phyloP scores from a whole-genome alignment of 2,888 invertebrate species.

The Dascillus cervinus region DNA sequence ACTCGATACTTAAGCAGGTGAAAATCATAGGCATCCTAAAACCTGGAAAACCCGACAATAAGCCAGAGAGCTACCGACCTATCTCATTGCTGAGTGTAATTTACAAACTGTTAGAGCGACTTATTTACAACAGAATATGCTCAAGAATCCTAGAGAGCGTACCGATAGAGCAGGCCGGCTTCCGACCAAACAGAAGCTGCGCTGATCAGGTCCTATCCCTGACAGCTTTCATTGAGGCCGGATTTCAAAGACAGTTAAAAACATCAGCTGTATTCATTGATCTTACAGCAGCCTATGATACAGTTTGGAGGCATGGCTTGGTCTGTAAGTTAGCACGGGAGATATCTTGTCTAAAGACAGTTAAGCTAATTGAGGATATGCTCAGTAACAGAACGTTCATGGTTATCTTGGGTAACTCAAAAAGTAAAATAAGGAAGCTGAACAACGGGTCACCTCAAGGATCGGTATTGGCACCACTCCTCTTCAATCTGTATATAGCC shows the following conservation, averaged over 20 bases:
- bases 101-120: conserved; percentile 6
- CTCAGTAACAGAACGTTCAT: too few relatives aligned
- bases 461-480: too few relatives aligned
- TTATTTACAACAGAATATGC: conserved; percentile 15
- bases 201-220: conserved; percentile 16
- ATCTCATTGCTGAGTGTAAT: conserved; percentile 1
- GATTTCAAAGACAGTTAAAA: conserved; percentile 16
- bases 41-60: conserved; percentile 7
- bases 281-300: too few relatives aligned
- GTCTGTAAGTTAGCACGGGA: too few relatives aligned
- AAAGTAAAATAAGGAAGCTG: too few relatives aligned
- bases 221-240: conserved; percentile 16
- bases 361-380: too few relatives aligned
- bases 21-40: conserved; percentile 11
- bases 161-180: conserved; percentile 14
- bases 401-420: too few relatives aligned
- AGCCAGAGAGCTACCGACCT: conserved; percentile 1
- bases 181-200: conserved; percentile 14
- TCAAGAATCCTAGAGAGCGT: conserved; percentile 3
- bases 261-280: too few relatives aligned
- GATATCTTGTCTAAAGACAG: too few relatives aligned
- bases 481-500: too few relatives aligned
- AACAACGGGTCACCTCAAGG: too few relatives aligned
- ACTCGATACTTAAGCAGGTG: not conserved
- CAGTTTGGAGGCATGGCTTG: too few relatives aligned